Evolutionary conservation across 2,113 vertebrate genomes (phyloP).

Genomic region (Falco punctatus): DNA sequence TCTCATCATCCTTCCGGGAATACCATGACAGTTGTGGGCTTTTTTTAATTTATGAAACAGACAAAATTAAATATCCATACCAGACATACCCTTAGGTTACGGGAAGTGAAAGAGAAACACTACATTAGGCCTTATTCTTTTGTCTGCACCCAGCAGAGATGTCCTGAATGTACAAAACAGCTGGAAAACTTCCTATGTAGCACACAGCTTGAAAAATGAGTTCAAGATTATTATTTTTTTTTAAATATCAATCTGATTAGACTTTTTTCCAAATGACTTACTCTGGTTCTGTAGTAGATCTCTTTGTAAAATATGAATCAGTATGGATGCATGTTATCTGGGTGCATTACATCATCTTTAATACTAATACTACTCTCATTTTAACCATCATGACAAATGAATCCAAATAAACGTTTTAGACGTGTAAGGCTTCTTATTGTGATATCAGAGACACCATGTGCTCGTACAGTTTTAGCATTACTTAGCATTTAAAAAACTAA

Average conservation of each 20-base stretch:
- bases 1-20: slow-evolving; percentile 21
- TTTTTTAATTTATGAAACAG: slow-evolving; percentile 66
- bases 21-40: slow-evolving; percentile 53
- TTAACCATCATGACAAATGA: background rate
- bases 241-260: background rate
- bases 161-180: slow-evolving; percentile 81
- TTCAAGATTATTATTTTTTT: background rate
- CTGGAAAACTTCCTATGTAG: slow-evolving; percentile 56
- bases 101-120: slow-evolving; percentile 8
- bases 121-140: slow-evolving; percentile 74
- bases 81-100: slow-evolving; percentile 75
- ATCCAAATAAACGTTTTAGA: background rate
- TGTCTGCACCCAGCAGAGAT: slow-evolving; percentile 76
- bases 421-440: background rate
- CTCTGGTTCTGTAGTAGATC: background rate
- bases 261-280: background rate
- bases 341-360: background rate
- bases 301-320: background rate
- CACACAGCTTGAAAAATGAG: background rate
- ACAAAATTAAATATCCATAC: slow-evolving; percentile 76
- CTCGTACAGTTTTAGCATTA: background rate
- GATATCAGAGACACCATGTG: background rate
- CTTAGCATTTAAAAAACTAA: background rate
- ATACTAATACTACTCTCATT: background rate
- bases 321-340: background rate